Percentiles rank a stretch among this genome's conserved stretches.
These are phyloP conservation scores for Bathynomus jamesi DNA, from an alignment of 1,140 invertebrate genomes.

Conservation along the genomic window DNA sequence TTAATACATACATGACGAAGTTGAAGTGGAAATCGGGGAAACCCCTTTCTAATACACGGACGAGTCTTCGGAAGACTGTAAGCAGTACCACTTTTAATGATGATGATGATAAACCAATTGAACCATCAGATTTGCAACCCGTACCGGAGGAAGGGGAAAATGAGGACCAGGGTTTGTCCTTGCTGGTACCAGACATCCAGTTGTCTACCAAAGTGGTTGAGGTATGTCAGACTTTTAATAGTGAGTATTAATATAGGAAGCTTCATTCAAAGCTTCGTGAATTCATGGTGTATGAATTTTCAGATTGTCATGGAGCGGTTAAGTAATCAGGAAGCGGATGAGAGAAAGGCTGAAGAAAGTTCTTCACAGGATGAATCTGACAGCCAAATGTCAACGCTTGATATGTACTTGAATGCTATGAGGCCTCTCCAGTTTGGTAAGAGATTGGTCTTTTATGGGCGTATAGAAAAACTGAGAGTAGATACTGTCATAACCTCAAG, in stretches of 20 bases:
- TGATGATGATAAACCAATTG: background rate
- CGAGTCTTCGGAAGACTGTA: background rate
- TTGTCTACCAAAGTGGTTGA: constrained; percentile 64
- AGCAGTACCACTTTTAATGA: too few relatives aligned
- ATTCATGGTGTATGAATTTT: too few relatives aligned
- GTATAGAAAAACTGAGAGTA: too few relatives aligned
- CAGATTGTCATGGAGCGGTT: background rate
- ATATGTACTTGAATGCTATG: constrained; percentile 50
- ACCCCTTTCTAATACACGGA: background rate
- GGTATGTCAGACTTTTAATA: constrained; percentile 26
- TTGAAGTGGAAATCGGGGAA: constrained; percentile 53
- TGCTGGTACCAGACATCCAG: constrained; percentile 81
- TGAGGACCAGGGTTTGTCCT: constrained; percentile 73
- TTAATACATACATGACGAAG: constrained; percentile 79
- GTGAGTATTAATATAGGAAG: background rate
- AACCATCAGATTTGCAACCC: background rate
- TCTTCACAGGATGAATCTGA: constrained; percentile 7
- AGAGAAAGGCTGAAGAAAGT: background rate
- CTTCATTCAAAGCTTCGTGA: too few relatives aligned
- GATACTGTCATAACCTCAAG: too few relatives aligned
- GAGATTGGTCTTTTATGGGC: constrained; percentile 39
- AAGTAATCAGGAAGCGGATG: background rate
- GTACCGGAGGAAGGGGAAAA: constrained; percentile 13
- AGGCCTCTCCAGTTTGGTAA: constrained; percentile 78
- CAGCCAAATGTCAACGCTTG: constrained; percentile 15